Base-by-base conservation (phyloP, 2,113 vertebrate species). In the Ariopsis seemanni region DNA sequence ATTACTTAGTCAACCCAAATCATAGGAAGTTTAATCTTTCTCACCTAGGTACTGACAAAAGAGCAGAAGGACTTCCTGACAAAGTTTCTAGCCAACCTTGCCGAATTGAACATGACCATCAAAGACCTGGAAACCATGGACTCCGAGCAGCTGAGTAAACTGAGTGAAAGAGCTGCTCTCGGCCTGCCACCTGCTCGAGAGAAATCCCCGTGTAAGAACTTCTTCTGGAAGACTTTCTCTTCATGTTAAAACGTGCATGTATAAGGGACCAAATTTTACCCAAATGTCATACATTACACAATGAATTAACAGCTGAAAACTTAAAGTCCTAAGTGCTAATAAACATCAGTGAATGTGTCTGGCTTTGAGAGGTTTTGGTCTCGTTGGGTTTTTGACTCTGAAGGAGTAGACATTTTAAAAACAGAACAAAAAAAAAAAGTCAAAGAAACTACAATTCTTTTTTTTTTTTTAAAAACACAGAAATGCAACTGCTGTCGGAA, bases 221-320 rank as follows among this genome's bases (percentile, higher is more conserved):
- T 96, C 91, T 96, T 94, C 90, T 95, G 94, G 95, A 96, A 96
- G 91, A 95, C 94, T 25, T 95, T 95, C 90, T 96, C 93, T 83
- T 92, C 94, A 58, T 96, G 95, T 90, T 95, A 93, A 93, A 84
- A 86, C 53, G 18, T 84, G 79, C 55, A 83, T 72, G 78, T 57
- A 57, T 48, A 58, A 84, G 15, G 25, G 15, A 10, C 65, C 7
- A 55, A 77, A 20, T 34, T 67, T 34, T 0, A n/a, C 14, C 27
- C 55, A 34, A 42, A 62, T 69, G 42, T 83, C 25, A 53, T 67
- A 83, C 34, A 79, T 25, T 80, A 65, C 58, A 25, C 52, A 79
- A 84, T 48, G 62, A 48, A 82, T 25, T 74, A 52, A 72, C 53
- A 82, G 17, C 22, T 60, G 65, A 63, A 80, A 34, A 27, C 58